Base-by-base conservation (phyloP, 2,888 invertebrate species). In the Phytoseiulus persimilis region DNA sequence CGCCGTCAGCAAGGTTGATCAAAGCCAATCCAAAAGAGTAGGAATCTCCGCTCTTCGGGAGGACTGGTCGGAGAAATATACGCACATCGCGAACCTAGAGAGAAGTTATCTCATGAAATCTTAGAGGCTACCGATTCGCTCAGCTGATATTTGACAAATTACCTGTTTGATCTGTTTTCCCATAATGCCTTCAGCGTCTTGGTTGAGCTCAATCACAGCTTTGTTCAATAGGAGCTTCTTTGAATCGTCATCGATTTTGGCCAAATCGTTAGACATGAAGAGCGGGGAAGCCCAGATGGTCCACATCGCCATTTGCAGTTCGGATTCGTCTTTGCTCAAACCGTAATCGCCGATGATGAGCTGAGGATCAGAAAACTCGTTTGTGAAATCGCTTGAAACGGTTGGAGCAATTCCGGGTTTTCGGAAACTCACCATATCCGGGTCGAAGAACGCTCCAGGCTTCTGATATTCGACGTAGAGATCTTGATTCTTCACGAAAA, bases 381-480 rank as follows among this genome's bases (percentile, higher is more conserved):
- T 83, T 83, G 83, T 39, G 18, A 83, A n/a, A 83, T 84, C 14
- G 90, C 14, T 14, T 87, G 90, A 9, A 31, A 83, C 83, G 84
- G 32, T 33, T 39, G n/a, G 31, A 32, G 2, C 46, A 31, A 31
- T 87, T 31, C 90, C 18, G 31, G 6, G 28, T 90, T 28, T 28
- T 1, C 23, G 32, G 39, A 32, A 32, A 45, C 83, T 91, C 91
- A 98, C 96, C 98, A 98, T 98, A 92, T 98, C 98, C 32, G 98
- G 98, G 93, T 98, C 98, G 93, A 98, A 98, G 96, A 97, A 98
- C 92, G 97, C 96, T 14, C 98, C 98, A 0, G 98, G 98, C 1
- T 97, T 98, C 39, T 97, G 97, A 92, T 96, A 96, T 45, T 96
- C 95, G 90, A 96, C 96, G 92, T 98, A 96, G 83, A 94, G 94